Conservation (phyloP, 1,140 invertebrate genomes). For the Grapholita molesta region DNA sequence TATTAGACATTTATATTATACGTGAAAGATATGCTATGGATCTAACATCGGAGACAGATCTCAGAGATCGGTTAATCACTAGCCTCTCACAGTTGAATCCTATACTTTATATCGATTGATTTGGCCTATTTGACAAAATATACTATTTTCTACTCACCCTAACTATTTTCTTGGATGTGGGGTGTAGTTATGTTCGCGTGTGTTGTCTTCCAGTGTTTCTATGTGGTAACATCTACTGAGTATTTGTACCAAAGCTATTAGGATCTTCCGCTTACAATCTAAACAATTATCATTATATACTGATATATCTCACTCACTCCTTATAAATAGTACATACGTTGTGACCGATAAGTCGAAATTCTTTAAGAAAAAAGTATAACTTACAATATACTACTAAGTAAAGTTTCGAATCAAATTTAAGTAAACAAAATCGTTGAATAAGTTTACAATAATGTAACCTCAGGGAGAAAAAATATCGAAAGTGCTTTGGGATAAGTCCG, state of each 20-base stretch:
- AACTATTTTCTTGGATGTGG: background rate
- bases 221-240: constrained; percentile 61
- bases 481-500: background rate
- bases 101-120: background rate
- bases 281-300: constrained; percentile 46
- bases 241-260: constrained; percentile 67
- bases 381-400: background rate
- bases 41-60: background rate
- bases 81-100: background rate
- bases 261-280: constrained; percentile 46
- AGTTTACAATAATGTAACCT: background rate
- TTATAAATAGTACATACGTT: constrained; percentile 19
- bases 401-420: background rate
- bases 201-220: constrained; percentile 20
- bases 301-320: constrained; percentile 55
- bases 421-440: background rate
- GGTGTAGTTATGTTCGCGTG: constrained; percentile 20
- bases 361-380: background rate
- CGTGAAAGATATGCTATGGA: background rate
- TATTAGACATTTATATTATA: background rate
- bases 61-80: background rate
- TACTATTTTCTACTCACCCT: background rate
- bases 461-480: background rate
- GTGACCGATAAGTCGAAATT: background rate
- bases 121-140: constrained; percentile 9